phyloP scores from a whole-genome alignment of 2,113 vertebrate species.

The Octodon degus region DNA sequence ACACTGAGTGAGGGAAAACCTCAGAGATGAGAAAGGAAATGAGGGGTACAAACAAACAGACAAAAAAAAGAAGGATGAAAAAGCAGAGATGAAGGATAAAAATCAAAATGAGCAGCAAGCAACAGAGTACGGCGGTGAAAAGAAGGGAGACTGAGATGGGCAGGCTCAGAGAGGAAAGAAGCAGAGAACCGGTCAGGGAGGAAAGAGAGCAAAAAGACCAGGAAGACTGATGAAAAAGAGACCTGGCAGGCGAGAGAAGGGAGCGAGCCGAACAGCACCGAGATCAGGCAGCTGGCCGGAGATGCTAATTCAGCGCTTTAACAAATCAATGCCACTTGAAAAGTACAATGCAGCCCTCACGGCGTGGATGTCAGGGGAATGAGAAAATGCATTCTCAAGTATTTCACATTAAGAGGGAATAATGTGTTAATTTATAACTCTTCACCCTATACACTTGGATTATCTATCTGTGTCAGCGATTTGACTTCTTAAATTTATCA shows the following conservation, averaged over 20 bases:
- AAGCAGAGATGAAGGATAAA: background rate
- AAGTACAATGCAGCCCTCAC: conserved; percentile 97
- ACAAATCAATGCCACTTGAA: conserved; percentile 99
- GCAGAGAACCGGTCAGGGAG: background rate
- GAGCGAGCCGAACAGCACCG: conserved; percentile 86
- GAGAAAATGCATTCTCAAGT: conserved; percentile 94
- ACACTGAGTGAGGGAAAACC: conserved; percentile 84
- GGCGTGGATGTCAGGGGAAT: conserved; percentile 93
- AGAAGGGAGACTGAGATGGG: background rate
- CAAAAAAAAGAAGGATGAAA: background rate
- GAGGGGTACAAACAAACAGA: background rate
- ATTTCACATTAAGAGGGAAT: conserved; percentile 98
- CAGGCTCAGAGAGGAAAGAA: background rate
- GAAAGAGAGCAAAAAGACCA: background rate
- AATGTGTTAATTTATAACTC: conserved; percentile 99
- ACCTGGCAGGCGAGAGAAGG: conserved; percentile 72
- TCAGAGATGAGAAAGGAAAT: background rate
- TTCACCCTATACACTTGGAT: conserved; percentile 94
- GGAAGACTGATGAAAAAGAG: background rate
- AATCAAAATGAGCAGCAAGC: conserved; percentile 74
- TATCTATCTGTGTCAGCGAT: conserved; percentile 98
- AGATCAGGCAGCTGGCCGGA: conserved; percentile 93
- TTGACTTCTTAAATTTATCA: conserved; percentile 97
- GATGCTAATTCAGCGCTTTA: conserved; percentile 99
- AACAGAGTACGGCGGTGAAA: conserved; percentile 7